These are phyloP conservation scores for Enteromius viviparus DNA, from an alignment of 2,797 vertebrate genomes.

Conservation along the genomic window DNA sequence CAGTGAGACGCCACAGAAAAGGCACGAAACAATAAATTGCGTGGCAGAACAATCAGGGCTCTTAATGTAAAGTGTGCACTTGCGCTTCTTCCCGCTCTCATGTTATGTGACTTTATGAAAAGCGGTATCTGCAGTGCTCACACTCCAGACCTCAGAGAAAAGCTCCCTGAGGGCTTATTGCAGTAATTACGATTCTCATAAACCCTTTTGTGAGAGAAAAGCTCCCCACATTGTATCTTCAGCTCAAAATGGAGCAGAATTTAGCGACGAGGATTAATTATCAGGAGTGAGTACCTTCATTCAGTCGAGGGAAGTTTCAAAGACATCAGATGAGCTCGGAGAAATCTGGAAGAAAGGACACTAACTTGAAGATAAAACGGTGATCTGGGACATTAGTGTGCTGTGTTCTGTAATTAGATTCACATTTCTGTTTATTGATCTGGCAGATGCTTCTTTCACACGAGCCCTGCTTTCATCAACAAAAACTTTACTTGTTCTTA, in stretches of 20 bases:
- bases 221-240: conserved; percentile 8
- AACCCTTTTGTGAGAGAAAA: conserved; percentile 34
- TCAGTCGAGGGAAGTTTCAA: background rate
- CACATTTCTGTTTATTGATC: background rate
- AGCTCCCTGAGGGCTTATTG: conserved; percentile 11
- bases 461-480: background rate
- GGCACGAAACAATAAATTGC: background rate
- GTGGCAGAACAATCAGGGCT: background rate
- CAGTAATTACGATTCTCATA: conserved; percentile 30
- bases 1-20: background rate
- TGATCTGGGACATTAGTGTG: background rate
- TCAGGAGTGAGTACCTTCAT: background rate
- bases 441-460: background rate
- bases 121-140: background rate
- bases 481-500: background rate
- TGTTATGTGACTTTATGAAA: conserved; percentile 12
- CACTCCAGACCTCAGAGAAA: background rate
- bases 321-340: background rate
- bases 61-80: conserved; percentile 8
- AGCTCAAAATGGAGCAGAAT: background rate
- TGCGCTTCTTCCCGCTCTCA: background rate
- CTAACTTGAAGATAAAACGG: background rate
- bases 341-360: background rate
- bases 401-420: background rate
- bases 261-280: background rate